These are phyloP conservation scores for Rhingia campestris DNA, from an alignment of 2,888 invertebrate genomes.

Conservation along the genomic window DNA sequence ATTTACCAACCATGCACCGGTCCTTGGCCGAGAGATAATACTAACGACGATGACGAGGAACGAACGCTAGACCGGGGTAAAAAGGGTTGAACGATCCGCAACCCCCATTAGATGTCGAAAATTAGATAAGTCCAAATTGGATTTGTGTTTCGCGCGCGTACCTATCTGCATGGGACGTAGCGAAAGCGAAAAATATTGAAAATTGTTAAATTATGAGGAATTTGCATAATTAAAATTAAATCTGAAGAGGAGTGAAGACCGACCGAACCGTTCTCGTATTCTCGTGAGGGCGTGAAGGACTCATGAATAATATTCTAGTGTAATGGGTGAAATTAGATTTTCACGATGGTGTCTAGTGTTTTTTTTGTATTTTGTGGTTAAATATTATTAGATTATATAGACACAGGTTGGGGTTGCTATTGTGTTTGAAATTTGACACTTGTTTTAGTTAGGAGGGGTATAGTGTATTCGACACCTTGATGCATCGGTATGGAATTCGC, in stretches of 20 bases:
- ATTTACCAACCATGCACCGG: constrained; percentile 49
- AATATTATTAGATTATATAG: constrained; percentile 13
- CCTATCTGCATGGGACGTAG: constrained; percentile 7
- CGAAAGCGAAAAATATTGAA: constrained; percentile 71
- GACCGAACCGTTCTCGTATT: constrained; percentile 33
- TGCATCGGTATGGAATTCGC: too few species aligned
- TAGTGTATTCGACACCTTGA: too few species aligned
- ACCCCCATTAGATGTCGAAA: constrained; percentile 78
- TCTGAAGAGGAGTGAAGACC: constrained; percentile 63
- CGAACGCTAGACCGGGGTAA: neutral
- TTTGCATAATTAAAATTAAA: constrained; percentile 75
- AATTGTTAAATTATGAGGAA: constrained; percentile 75
- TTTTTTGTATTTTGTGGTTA: constrained; percentile 28
- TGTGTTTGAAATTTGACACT: neutral
- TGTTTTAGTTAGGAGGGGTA: too few species aligned
- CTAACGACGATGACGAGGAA: constrained; percentile 35
- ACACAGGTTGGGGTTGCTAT: neutral
- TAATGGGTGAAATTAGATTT: constrained; percentile 73
- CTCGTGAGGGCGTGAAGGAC: constrained; percentile 57
- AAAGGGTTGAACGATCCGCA: constrained; percentile 57
- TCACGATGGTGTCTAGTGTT: constrained; percentile 39
- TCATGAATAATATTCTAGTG: constrained; percentile 70
- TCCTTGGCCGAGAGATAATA: constrained; percentile 42
- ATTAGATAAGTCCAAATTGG: constrained; percentile 82
- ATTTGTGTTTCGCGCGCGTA: constrained; percentile 76